Evolutionary conservation across 2,797 vertebrate species (phyloP), one percentile per base, ranked within the genome.

Genomic region (Otolemur crassicaudatus): DNA sequence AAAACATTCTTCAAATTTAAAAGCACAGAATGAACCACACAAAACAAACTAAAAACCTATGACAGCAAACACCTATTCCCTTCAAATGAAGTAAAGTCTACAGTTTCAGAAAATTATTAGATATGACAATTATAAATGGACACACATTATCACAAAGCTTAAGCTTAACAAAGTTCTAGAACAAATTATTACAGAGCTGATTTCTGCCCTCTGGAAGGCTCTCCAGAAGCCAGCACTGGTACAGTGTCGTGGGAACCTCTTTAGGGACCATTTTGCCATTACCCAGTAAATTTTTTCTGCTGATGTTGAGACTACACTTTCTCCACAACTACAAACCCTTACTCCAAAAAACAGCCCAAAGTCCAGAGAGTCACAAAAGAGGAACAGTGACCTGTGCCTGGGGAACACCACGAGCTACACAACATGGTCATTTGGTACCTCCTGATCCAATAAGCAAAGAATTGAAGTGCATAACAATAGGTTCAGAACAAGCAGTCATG

Each of bases 81-180:
- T 94, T 82, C 65, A 27, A 79, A 92, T 87, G 79, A 67, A 72
- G 17, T 49, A 20, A 95, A 91, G 29, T 93, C 43, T 81, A 58
- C 34, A 61, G 25, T 89, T 90, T n/a, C 49, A 37, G n/a, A 91
- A 23, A 91, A 93, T 53, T 56, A 34, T 70, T 92, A 89, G n/a
- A 91, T 31, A 34, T 91, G 79, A 75, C 75, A 10, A 81, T 91
- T 94, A 70, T 6, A 93, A 94, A 87, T 27, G 56, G 29, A 22
- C 40, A 72, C 61, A n/a, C 11, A 82, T 31, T 61, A 79, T 85
- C 31, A 76, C 31, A 94, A 75, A 81, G 34, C 2, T 73, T 37
- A 69, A 49, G 29, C 29, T 93, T 90, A 25, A 75, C 10, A 7
- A 91, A 85, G 31, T 89, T 94, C 56, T 85, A 75, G 76, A 82